phyloP scores from a whole-genome alignment of 1,140 invertebrate species.

The Caerostris extrusa region DNA sequence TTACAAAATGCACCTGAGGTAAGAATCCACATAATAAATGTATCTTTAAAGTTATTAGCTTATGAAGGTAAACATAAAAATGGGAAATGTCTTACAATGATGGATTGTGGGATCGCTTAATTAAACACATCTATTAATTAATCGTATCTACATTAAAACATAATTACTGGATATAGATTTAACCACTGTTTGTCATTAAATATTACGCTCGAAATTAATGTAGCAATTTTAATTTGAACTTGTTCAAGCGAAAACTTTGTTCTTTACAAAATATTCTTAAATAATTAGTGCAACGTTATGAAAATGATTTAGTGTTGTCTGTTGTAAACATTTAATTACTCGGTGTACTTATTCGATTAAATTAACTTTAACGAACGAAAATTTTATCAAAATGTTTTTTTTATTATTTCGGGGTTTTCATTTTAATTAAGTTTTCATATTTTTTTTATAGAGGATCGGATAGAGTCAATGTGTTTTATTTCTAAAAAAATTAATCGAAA shows the following conservation, averaged over 20 bases:
- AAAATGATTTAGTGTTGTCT: background rate
- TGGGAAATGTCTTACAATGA: background rate
- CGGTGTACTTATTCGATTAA: background rate
- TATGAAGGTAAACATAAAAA: background rate
- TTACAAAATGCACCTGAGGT: no score
- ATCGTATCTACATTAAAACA: background rate
- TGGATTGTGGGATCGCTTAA: background rate
- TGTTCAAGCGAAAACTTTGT: background rate
- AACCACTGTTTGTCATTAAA: background rate
- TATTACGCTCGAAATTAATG: background rate
- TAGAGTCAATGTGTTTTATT: no score
- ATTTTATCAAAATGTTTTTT: no score
- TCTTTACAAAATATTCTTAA: background rate
- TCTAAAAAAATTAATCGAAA: no score
- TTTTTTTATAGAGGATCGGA: no score
- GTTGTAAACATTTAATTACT: background rate
- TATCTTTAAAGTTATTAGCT: background rate
- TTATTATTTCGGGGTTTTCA: no score
- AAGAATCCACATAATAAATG: no score
- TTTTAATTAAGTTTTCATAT: no score
- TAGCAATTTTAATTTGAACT: background rate
- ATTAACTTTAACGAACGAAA: no score
- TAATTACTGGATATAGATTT: constrained; percentile 12
- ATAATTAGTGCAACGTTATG: background rate
- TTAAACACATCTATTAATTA: background rate